A percentile compares a stretch with the other conserved stretches of the same genome.
These are phyloP conservation scores for Diplodus puntazzo DNA, from an alignment of 2,797 vertebrate species.

Conservation along the genomic window DNA sequence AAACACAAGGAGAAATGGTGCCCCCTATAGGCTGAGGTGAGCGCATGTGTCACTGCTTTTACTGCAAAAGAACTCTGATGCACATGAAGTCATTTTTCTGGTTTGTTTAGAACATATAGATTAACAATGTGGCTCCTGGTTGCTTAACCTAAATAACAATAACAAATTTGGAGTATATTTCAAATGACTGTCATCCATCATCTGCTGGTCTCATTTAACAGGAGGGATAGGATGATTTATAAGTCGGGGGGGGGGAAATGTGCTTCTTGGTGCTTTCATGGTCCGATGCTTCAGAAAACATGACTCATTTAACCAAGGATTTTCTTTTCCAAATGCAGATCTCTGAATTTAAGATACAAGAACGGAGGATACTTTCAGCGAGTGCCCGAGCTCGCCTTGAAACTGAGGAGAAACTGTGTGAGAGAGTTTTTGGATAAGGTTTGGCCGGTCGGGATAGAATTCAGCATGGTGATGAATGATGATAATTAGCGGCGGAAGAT, in stretches of 20 bases:
- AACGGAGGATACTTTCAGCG: background rate
- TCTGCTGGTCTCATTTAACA: background rate
- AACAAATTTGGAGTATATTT: background rate
- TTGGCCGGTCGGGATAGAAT: background rate
- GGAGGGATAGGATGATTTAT: background rate
- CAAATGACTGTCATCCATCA: background rate
- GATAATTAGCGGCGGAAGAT: background rate
- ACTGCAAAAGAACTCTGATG: background rate
- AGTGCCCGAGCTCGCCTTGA: background rate
- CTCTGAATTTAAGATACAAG: background rate
- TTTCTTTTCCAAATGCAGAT: background rate
- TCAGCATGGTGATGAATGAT: background rate
- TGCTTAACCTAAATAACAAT: background rate
- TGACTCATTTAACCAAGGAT: background rate
- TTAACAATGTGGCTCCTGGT: background rate
- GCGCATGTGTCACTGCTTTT: background rate
- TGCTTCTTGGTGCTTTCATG: background rate
- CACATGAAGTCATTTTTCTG: conserved; percentile 1
- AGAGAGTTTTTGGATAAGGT: background rate
- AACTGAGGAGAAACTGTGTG: too few relatives aligned
- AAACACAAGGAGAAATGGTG: background rate
- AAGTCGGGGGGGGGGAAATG: background rate
- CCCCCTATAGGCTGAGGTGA: background rate
- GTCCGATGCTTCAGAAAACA: background rate
- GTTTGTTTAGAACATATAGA: background rate